Conservation (phyloP, 2,797 vertebrate genomes). For the Ceryle rudis region DNA sequence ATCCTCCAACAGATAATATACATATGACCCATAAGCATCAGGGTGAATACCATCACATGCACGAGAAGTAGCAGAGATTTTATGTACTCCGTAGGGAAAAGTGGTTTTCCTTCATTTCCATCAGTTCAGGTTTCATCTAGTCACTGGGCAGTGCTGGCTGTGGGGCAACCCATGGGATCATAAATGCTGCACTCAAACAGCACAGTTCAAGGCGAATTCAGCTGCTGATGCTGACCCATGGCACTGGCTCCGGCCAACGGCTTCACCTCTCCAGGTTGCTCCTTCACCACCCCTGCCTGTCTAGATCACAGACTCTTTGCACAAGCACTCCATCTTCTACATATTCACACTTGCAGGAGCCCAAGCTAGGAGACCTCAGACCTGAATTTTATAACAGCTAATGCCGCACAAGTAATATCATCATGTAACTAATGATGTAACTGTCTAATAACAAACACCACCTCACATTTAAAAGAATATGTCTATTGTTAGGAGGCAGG, state of each 20-base stretch:
- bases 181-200: accelerated
- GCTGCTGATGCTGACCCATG: not conserved
- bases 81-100: not conserved
- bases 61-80: not conserved
- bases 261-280: not conserved
- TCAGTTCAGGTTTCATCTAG: not conserved
- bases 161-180: not conserved
- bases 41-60: not conserved
- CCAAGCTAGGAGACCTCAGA: not conserved
- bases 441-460: not conserved
- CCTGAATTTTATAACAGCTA: not conserved
- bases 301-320: not conserved
- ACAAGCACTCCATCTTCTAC: not conserved
- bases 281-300: not conserved
- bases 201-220: not conserved
- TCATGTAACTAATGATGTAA: not conserved
- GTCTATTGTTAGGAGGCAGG: not conserved
- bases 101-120: not conserved
- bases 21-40: not conserved
- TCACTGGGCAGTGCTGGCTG: not conserved
- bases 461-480: not conserved
- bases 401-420: not conserved
- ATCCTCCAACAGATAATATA: not conserved
- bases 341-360: not conserved
- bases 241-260: not conserved